phyloP scores from a whole-genome alignment of 2,888 invertebrate species.

The Vannuccia rotundouncinata region DNA sequence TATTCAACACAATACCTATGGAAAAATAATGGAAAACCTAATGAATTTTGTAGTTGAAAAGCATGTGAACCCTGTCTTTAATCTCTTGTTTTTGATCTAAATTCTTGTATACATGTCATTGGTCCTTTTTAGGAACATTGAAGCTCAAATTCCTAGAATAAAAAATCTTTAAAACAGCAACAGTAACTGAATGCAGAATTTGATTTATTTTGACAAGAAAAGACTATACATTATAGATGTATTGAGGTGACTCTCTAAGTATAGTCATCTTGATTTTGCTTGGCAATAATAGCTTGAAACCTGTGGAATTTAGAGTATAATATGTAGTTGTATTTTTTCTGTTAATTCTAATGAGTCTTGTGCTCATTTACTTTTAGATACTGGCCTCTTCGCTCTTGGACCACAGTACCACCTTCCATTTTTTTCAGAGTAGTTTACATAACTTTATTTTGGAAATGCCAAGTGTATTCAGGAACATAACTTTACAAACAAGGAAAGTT shows the following conservation, averaged over 20 bases:
- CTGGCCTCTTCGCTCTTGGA: neutral
- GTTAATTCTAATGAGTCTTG: neutral
- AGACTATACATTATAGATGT: neutral
- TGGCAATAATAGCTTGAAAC: neutral
- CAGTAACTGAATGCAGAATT: neutral
- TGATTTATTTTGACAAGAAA: neutral
- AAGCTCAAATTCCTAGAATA: neutral
- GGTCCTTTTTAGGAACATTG: neutral
- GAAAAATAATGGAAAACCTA: too few relatives aligned
- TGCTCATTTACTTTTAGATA: neutral
- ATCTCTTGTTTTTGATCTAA: neutral
- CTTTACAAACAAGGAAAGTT: neutral
- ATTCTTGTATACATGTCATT: neutral
- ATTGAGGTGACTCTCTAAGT: too few relatives aligned
- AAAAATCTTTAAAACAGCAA: neutral
- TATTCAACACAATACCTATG: too few relatives aligned
- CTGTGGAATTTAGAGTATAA: neutral
- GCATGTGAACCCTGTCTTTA: too few relatives aligned
- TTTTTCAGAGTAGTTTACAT: neutral
- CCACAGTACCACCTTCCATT: neutral
- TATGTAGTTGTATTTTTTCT: neutral
- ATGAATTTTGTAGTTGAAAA: too few relatives aligned
- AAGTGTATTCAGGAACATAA: neutral
- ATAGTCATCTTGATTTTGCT: neutral
- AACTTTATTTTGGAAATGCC: neutral